phyloP scores from a whole-genome alignment of 1,140 invertebrate genomes.

The Orchesella cincta region DNA sequence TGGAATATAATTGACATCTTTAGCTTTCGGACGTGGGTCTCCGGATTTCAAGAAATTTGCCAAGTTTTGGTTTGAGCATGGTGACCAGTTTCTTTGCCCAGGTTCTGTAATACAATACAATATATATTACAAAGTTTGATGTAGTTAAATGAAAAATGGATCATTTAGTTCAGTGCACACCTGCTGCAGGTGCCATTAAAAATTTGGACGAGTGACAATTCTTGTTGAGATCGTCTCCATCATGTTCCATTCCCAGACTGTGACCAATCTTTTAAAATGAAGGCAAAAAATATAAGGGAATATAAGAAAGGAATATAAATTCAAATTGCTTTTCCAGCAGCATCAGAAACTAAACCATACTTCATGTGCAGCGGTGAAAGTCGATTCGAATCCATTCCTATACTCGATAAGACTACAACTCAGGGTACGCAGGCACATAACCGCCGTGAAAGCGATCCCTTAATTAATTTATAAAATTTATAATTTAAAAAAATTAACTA shows the following conservation, averaged over 20 bases:
- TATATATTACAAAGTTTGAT: neutral
- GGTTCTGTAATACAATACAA: neutral
- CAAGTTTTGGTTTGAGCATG: neutral
- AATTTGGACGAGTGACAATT: constrained; percentile 17
- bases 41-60: neutral
- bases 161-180: neutral
- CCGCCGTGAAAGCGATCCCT: constrained; percentile 9
- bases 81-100: constrained; percentile 1
- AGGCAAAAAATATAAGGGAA: too few species aligned
- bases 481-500: neutral
- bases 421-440: constrained; percentile 30
- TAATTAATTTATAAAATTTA: neutral
- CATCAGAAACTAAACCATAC: too few species aligned
- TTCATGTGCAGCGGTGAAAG: constrained; percentile 28
- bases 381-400: constrained; percentile 19
- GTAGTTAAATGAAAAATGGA: neutral
- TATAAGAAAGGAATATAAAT: too few species aligned
- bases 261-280: too few species aligned
- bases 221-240: constrained; percentile 8
- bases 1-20: neutral
- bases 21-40: neutral
- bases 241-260: constrained; percentile 35
- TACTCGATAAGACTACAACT: constrained; percentile 28
- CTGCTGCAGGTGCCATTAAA: constrained; percentile 27
- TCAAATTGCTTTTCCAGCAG: too few species aligned